Conservation (phyloP, 2,797 vertebrate genomes). For the Hemibagrus guttatus region DNA sequence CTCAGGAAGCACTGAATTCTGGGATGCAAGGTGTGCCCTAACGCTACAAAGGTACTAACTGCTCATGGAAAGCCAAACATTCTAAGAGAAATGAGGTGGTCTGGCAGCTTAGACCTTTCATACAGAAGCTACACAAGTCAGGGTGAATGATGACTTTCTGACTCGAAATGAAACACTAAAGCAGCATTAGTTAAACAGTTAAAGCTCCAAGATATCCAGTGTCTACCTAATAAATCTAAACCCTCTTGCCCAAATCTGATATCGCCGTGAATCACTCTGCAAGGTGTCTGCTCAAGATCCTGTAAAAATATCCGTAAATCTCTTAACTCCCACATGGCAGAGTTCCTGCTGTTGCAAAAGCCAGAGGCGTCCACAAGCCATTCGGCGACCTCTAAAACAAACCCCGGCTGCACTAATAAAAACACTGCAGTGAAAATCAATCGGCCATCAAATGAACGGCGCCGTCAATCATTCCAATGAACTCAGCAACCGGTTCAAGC, state of each 20-base stretch:
- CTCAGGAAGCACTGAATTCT: no score
- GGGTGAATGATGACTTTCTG: conserved; percentile 20
- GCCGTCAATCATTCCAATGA: conserved; percentile 4
- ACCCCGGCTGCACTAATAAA: conserved; percentile 26
- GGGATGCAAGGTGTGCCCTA: background rate
- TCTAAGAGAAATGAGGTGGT: background rate
- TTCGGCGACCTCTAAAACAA: conserved; percentile 25
- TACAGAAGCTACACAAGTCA: conserved; percentile 26
- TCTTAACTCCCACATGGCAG: conserved; percentile 10
- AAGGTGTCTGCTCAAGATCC: conserved; percentile 25
- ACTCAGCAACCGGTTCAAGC: conserved; percentile 15
- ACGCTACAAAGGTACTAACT: background rate
- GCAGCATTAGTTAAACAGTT: conserved; percentile 30
- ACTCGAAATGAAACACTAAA: background rate
- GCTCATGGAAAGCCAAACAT: background rate
- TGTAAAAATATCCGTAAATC: conserved; percentile 31
- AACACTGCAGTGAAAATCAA: conserved; percentile 21
- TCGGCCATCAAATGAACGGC: conserved; percentile 15
- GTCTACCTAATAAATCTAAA: conserved; percentile 42
- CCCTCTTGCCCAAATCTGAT: conserved; percentile 33
- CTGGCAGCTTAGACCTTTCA: background rate
- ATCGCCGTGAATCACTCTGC: conserved; percentile 34
- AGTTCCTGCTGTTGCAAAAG: conserved; percentile 21
- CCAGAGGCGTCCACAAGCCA: conserved; percentile 19
- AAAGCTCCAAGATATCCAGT: conserved; percentile 33